phyloP scores from a whole-genome alignment of 2,888 invertebrate genomes.

The Sesia bembeciformis region DNA sequence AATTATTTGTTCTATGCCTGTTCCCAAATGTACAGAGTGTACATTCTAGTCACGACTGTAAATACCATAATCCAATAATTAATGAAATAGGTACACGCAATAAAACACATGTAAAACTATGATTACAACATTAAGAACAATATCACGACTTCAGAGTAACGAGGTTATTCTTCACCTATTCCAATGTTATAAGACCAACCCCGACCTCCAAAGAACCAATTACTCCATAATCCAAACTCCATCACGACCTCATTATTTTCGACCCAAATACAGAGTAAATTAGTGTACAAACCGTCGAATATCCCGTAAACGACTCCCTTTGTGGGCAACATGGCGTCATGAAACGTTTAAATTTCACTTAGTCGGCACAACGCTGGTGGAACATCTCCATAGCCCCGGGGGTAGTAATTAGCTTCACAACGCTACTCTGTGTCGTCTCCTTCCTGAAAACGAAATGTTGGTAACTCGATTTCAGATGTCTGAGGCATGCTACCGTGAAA shows the following conservation, averaged over 20 bases:
- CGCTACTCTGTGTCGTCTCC: slow-evolving; percentile 26
- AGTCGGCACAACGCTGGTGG: slow-evolving; percentile 5
- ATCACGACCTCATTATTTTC: slow-evolving; percentile 7
- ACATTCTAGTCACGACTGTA: too few relatives aligned
- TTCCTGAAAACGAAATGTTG: slow-evolving; percentile 26
- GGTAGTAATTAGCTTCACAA: slow-evolving; percentile 24
- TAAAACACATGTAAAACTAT: too few relatives aligned
- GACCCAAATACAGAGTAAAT: slow-evolving; percentile 8
- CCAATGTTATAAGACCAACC: too few relatives aligned
- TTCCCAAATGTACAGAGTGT: too few relatives aligned
- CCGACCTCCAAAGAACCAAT: too few relatives aligned
- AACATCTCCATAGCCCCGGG: slow-evolving; percentile 6
- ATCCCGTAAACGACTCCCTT: slow-evolving; percentile 30
- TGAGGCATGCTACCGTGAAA: slow-evolving; percentile 13
- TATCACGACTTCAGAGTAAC: too few relatives aligned
- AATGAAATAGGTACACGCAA: too few relatives aligned
- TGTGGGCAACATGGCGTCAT: slow-evolving; percentile 18
- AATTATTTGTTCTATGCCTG: too few relatives aligned
- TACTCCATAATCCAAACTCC: not conserved
- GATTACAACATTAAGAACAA: too few relatives aligned
- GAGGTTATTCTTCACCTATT: too few relatives aligned
- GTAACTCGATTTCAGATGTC: slow-evolving; percentile 20
- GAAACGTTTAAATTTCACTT: slow-evolving; percentile 22
- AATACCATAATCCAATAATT: too few relatives aligned
- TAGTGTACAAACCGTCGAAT: slow-evolving; percentile 11